Evolutionary conservation across 2,888 invertebrate genomes (phyloP).

Genomic region (Parascotia fuliginaria): DNA sequence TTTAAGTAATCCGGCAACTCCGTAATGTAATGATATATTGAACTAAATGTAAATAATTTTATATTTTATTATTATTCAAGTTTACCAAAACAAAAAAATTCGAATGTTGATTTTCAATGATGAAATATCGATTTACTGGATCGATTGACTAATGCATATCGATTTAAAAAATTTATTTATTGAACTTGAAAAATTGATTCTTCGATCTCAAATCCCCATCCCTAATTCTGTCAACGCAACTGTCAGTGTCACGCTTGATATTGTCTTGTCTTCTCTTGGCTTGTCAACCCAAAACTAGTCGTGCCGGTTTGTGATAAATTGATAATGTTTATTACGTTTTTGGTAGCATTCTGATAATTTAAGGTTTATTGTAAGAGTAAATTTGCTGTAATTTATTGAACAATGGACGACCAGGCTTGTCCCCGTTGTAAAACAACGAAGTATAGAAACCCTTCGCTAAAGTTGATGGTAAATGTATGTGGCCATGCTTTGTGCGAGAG

Average conservation of each 20-base stretch:
- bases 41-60: no score
- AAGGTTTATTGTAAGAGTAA: not conserved
- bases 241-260: not conserved
- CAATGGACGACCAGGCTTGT: slow-evolving; percentile 94
- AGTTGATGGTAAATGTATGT: slow-evolving; percentile 99
- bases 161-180: no score
- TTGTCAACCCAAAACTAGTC: not conserved
- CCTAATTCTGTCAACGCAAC: not conserved
- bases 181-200: no score
- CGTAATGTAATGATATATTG: no score
- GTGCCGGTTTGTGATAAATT: not conserved
- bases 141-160: no score
- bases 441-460: slow-evolving; percentile 97
- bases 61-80: no score
- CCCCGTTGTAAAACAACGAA: slow-evolving; percentile 98
- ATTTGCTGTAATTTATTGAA: slow-evolving; percentile 4
- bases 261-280: no score
- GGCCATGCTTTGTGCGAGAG: slow-evolving; percentile 99
- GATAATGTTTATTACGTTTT: not conserved
- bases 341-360: not conserved
- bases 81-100: no score
- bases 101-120: no score
- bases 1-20: no score
- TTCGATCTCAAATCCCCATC: no score
- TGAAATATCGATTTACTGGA: no score